phyloP scores from a whole-genome alignment of 2,113 vertebrate species.

The Thunnus maccoyii region DNA sequence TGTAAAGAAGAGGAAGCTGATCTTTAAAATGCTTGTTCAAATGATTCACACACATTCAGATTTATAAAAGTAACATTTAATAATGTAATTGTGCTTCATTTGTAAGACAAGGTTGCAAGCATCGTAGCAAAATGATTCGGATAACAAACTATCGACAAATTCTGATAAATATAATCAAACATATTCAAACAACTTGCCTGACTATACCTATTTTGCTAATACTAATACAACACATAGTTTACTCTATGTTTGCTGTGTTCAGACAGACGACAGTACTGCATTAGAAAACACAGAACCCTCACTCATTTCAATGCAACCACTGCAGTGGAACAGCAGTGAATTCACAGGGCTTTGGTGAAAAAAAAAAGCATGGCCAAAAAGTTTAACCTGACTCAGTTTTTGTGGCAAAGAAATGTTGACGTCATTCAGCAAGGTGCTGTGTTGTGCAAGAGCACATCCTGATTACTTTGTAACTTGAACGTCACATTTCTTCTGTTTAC shows the following conservation, averaged over 20 bases:
- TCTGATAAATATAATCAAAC: too few relatives aligned
- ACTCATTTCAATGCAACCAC: background rate
- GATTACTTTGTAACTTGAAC: too few relatives aligned
- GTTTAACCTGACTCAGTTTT: background rate
- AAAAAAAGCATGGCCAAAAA: too few relatives aligned
- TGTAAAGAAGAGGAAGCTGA: background rate
- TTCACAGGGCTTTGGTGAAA: too few relatives aligned
- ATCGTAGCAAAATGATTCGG: too few relatives aligned
- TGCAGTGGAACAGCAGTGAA: background rate
- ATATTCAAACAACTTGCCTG: too few relatives aligned
- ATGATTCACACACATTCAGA: background rate
- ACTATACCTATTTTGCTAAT: background rate
- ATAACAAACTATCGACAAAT: too few relatives aligned
- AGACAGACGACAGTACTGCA: too few relatives aligned
- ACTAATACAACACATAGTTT: background rate
- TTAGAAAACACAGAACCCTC: background rate
- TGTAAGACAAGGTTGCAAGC: background rate
- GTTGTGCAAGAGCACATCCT: too few relatives aligned
- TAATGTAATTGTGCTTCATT: background rate
- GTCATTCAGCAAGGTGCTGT: too few relatives aligned
- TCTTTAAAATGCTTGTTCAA: background rate
- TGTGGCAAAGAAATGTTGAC: background rate
- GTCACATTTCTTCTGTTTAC: background rate
- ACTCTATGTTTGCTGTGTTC: background rate
- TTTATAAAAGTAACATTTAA: background rate